Percentiles rank a stretch among this genome's conserved stretches.
These are phyloP conservation scores for Platerodrilus igneus DNA, from an alignment of 2,888 invertebrate genomes.

Conservation along the genomic window DNA sequence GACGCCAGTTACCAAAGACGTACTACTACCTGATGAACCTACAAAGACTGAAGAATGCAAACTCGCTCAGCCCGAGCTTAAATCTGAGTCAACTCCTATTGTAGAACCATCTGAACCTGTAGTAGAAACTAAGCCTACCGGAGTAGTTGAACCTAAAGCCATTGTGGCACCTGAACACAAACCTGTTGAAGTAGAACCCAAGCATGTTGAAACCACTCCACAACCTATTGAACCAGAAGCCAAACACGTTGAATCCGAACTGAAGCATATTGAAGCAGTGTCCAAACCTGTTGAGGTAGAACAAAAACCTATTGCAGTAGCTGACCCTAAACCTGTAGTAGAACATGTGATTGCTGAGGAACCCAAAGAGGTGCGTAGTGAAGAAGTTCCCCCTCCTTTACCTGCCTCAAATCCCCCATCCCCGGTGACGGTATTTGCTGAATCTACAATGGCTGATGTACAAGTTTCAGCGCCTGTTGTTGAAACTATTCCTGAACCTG, in stretches of 20 bases:
- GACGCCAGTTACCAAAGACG: constrained; percentile 16
- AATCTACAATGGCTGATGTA: constrained; percentile 58
- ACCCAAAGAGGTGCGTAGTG: constrained; percentile 57
- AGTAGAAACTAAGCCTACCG: constrained; percentile 22
- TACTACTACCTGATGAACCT: constrained; percentile 20
- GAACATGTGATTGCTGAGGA: constrained; percentile 34
- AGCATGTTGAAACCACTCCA: constrained; percentile 30
- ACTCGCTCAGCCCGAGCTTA: constrained; percentile 16
- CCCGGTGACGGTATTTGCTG: constrained; percentile 70
- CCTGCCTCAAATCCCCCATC: constrained; percentile 71
- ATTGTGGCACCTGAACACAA: constrained; percentile 27
- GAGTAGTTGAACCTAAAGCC: constrained; percentile 25
- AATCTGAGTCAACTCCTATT: constrained; percentile 21
- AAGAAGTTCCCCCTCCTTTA: constrained; percentile 66
- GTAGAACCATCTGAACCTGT: constrained; percentile 18
- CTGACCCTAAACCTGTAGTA: constrained; percentile 28
- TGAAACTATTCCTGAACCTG: constrained; percentile 24
- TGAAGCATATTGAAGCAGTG: constrained; percentile 16
- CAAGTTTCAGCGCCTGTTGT: constrained; percentile 28
- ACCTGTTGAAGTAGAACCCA: constrained; percentile 31
- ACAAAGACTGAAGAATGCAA: constrained; percentile 27
- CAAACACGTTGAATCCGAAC: too few relatives aligned
- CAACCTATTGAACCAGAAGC: constrained; percentile 28
- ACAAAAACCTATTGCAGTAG: constrained; percentile 21
- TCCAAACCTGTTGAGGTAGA: constrained; percentile 22